These are phyloP conservation scores for Prunella fulvescens DNA, from an alignment of 2,113 vertebrate species.

Conservation along the genomic window DNA sequence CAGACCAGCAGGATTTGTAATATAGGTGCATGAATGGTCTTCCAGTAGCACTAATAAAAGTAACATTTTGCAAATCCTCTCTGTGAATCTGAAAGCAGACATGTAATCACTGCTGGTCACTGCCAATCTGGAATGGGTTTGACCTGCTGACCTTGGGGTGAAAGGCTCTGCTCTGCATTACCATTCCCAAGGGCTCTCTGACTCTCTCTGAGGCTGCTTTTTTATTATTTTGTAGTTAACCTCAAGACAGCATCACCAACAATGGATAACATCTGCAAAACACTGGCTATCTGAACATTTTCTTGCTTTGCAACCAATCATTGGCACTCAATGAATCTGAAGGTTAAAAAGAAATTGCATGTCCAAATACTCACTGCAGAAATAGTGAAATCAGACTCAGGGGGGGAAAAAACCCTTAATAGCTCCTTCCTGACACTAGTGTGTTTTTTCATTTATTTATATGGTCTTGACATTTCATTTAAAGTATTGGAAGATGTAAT, in stretches of 20 bases:
- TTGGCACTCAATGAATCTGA: slow-evolving; percentile 51
- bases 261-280: slow-evolving; percentile 58
- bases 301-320: slow-evolving; percentile 42
- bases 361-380: background rate
- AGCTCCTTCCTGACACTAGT: background rate
- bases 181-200: slow-evolving; percentile 22
- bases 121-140: slow-evolving; percentile 30
- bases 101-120: slow-evolving; percentile 14
- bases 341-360: slow-evolving; percentile 15
- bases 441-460: background rate
- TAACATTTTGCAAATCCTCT: background rate
- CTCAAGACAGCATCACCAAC: slow-evolving; percentile 16
- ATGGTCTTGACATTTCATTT: background rate
- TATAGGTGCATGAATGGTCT: background rate
- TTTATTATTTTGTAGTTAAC: slow-evolving; percentile 57
- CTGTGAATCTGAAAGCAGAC: background rate
- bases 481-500: background rate
- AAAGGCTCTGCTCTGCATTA: slow-evolving; percentile 57
- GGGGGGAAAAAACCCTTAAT: rapidly evolving
- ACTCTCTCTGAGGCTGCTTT: background rate
- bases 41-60: slow-evolving; percentile 9
- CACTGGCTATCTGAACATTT: slow-evolving; percentile 11
- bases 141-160: slow-evolving; percentile 53
- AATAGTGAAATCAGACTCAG: background rate
- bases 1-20: background rate